Evolutionary conservation across 2,888 invertebrate species (phyloP), one percentile per base, ranked within the genome.

Genomic region (Muschampia plurimacula): DNA sequence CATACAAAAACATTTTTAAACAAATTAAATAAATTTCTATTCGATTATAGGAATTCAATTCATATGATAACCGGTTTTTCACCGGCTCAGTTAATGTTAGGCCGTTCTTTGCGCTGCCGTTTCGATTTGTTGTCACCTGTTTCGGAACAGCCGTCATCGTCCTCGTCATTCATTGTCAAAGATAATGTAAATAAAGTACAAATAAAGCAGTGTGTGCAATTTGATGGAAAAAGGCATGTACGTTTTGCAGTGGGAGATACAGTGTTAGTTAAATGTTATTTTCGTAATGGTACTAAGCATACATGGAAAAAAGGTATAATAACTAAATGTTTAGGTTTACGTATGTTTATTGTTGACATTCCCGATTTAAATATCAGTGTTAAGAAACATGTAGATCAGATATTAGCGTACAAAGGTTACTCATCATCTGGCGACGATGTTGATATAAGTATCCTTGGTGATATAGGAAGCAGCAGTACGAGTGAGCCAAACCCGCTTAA

Each of bases 51-150:
- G 13, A 59, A 59, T 32, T 59, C 59, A 32, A 13, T 32, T 32
- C 59, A 59, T 59, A 32, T 32, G 22, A 59, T 32, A 59, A 59
- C 59, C 1, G 59, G 59, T 28, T 32, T n/a, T 59, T 59, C 59
- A 13, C 59, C 59, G 12, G 59, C 59, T 13, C 59, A 59, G 32
- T 32, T 32, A 59, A 59, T 59, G 59, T 13, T 59, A 32, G 59
- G 59, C 59, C 59, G 59, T 13, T 59, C 59, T 32, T 32, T 59
- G n/a, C 59, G 59, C 2, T 59, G 59, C 32, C 59, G 59, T 32
- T 59, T 59, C 6, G 59, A 59, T 32, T 32, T 59, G 59, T 59
- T 59, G 8, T 15, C 52, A 52, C 52, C 52, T 8, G 1, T 52
- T 52, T 15, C 52, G 15, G 52, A 52, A 52, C 52, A n/a, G 2